These are phyloP conservation scores for Micromys minutus DNA, from an alignment of 2,113 vertebrate genomes.

Conservation along the genomic window DNA sequence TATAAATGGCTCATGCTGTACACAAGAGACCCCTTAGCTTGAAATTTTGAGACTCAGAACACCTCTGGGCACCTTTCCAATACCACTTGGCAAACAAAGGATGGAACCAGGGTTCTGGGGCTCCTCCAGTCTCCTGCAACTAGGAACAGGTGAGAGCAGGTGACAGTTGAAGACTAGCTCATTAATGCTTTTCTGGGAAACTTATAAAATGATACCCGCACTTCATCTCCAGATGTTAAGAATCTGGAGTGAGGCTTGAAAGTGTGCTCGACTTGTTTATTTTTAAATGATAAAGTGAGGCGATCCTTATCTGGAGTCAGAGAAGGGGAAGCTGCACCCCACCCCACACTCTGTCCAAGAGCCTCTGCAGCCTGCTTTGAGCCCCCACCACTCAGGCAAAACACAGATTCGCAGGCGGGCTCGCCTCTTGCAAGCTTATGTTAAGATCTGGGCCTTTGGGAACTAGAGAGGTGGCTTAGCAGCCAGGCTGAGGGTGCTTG, in stretches of 20 bases:
- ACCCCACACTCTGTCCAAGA: background rate
- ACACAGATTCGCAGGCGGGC: background rate
- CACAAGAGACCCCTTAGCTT: background rate
- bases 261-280: background rate
- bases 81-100: background rate
- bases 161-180: background rate
- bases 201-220: background rate
- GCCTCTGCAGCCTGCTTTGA: background rate
- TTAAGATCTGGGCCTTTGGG: background rate
- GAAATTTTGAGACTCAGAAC: background rate
- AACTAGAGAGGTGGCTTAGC: background rate
- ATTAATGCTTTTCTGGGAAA: background rate
- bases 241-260: background rate
- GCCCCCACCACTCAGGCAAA: background rate
- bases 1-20: background rate
- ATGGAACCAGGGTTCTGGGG: background rate
- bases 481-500: background rate
- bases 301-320: background rate
- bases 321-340: background rate
- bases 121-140: background rate
- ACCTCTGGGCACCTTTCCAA: background rate
- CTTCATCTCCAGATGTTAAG: constrained; percentile 23
- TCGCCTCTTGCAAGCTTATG: background rate
- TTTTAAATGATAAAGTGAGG: background rate
- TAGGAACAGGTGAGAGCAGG: background rate